Base-by-base conservation (phyloP, 2,113 vertebrate genomes). In the Nanorana parkeri region DNA sequence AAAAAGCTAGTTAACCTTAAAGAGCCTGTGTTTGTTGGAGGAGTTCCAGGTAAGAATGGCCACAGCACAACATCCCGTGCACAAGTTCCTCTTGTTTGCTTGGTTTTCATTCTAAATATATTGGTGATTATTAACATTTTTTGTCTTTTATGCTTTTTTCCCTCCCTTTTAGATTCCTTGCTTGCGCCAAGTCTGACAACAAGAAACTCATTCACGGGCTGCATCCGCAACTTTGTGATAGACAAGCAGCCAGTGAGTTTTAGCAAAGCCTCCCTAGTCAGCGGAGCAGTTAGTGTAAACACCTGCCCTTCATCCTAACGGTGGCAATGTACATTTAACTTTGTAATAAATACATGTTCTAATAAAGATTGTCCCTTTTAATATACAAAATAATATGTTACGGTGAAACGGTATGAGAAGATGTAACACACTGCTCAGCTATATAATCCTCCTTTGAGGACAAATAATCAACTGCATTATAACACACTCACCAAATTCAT, bases 11-110 rank as follows among this genome's bases (percentile, higher is more conserved):
- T 69, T 29, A 92, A 93, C 52, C 88, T 88, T 81, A 94, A 83
- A 72, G 93, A 93, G 51, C 95, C 95, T 2, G 93, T 99, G 54
- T 97, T 97, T 88, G 93, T 98, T 78, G 98, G 97, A 71, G 97
- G 97, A 84, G 94, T 95, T 78, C 96, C 97, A 94, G 95, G 98
- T 98, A 88, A 77, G 92, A 11, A 52, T 52, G 7, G 23, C 20
- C 13, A 56, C 3, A 64, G 17, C 17, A 58, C 58, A 21, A 58
- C 24, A 24, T 63, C 16, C 68, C 47, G 54, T 16, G 26, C 8
- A 21, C 21, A 63, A 6, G 11, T 11, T 11, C 24, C 21, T 11
- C 41, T 47, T 47, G 41, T 47, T 47, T 47, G 41, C 58, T 61
- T 23, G 21, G n/a, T n/a, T 61, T 61, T 20, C 58, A 61, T 61